Evolutionary conservation across 2,113 vertebrate genomes (phyloP).

Genomic region (Myotis davidii): DNA sequence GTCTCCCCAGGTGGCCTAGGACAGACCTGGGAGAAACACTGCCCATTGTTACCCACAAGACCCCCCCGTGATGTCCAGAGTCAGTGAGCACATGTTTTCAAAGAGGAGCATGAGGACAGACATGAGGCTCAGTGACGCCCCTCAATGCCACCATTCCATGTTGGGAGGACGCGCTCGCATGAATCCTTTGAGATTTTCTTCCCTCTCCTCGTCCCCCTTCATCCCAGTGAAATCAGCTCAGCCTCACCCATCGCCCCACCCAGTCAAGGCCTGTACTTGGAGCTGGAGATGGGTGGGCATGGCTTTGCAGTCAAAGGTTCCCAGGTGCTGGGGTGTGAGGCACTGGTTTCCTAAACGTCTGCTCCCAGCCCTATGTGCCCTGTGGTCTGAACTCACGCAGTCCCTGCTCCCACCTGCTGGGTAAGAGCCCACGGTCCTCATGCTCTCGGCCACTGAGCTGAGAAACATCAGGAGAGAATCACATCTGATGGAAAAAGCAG

Average conservation of each 20-base stretch:
- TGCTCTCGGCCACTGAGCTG: background rate
- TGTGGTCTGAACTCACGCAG: background rate
- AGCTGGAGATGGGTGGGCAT: fast-evolving
- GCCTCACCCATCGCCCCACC: background rate
- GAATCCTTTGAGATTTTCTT: background rate
- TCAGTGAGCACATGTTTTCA: background rate
- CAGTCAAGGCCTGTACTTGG: background rate
- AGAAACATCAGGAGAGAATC: background rate
- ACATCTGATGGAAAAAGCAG: background rate
- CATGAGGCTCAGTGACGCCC: background rate
- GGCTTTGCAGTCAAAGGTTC: background rate
- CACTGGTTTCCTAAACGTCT: background rate
- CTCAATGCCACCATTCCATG: fast-evolving
- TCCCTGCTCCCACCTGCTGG: background rate
- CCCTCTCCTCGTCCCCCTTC: background rate
- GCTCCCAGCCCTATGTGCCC: background rate
- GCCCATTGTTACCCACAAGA: background rate
- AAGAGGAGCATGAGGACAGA: background rate
- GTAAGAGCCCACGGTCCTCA: background rate
- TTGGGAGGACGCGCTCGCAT: fast-evolving
- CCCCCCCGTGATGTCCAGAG: background rate
- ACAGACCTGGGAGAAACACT: background rate
- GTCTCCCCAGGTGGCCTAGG: background rate
- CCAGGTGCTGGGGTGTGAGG: too few relatives aligned
- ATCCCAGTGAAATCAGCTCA: background rate